phyloP scores from a whole-genome alignment of 2,888 invertebrate species.

The Andrena minutula region DNA sequence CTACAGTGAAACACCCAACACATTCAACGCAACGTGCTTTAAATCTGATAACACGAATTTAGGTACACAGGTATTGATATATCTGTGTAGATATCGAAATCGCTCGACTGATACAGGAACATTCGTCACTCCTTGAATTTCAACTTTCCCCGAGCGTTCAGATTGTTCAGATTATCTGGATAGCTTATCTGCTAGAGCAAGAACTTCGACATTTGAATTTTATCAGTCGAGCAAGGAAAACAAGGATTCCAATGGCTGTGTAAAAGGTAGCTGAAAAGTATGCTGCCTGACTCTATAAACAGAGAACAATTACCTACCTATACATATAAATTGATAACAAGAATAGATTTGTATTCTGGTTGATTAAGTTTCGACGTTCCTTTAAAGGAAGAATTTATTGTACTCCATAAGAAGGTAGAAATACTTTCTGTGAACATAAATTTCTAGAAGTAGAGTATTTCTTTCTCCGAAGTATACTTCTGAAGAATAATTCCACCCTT shows the following conservation, averaged over 20 bases:
- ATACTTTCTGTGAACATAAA: background rate
- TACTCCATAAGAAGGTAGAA: too few relatives aligned
- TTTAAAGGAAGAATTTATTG: too few relatives aligned
- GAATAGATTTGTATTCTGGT: too few relatives aligned
- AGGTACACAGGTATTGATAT: background rate
- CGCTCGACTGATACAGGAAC: conserved; percentile 6
- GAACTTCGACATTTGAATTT: conserved; percentile 16
- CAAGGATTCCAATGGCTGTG: background rate
- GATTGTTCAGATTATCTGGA: conserved; percentile 5
- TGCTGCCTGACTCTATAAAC: too few relatives aligned
- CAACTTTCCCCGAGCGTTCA: conserved; percentile 20
- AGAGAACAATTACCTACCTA: too few relatives aligned
- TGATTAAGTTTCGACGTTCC: too few relatives aligned
- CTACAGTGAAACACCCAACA: background rate
- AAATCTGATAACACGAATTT: conserved; percentile 6
- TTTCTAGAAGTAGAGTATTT: background rate
- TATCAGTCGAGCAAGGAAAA: conserved; percentile 11
- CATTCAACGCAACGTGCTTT: background rate
- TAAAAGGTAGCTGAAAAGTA: too few relatives aligned
- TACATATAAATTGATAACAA: too few relatives aligned
- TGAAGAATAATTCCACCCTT: background rate
- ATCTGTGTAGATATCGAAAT: background rate
- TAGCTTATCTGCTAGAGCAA: conserved; percentile 14
- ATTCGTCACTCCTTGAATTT: conserved; percentile 15
- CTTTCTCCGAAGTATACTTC: background rate